Evolutionary conservation across 2,113 vertebrate species (phyloP).

Genomic region (Mobula hypostoma): DNA sequence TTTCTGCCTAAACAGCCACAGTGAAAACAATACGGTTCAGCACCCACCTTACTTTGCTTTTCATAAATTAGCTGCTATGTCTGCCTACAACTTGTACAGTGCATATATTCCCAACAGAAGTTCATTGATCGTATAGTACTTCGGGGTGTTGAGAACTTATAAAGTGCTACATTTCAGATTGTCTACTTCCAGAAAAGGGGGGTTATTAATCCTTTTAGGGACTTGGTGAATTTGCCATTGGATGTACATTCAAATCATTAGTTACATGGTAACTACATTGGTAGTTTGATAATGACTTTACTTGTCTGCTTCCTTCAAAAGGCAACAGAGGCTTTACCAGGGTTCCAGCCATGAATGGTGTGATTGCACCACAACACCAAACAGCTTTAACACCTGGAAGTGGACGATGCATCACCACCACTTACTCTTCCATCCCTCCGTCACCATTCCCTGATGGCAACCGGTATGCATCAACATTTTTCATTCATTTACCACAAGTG

Average conservation of each 20-base stretch:
- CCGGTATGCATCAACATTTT: neutral
- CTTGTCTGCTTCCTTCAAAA: constrained; percentile 44
- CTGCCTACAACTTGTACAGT: neutral
- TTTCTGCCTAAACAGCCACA: neutral
- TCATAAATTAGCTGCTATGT: neutral
- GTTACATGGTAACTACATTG: neutral
- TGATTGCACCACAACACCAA: constrained; percentile 69
- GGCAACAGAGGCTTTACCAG: constrained; percentile 70
- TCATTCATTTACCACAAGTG: neutral
- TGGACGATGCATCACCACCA: constrained; percentile 52
- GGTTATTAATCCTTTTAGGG: neutral
- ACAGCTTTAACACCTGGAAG: constrained; percentile 59
- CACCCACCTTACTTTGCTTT: neutral
- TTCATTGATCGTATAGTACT: neutral
- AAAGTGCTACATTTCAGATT: neutral
- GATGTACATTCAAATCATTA: neutral
- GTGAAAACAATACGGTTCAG: neutral
- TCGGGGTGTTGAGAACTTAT: neutral
- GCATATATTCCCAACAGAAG: neutral
- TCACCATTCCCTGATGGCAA: constrained; percentile 60
- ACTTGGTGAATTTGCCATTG: neutral
- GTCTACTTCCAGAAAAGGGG: neutral
- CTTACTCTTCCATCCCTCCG: constrained; percentile 68
- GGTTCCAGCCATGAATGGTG: constrained; percentile 78
- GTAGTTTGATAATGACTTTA: neutral